These are phyloP conservation scores for Nephila pilipes DNA, from an alignment of 1,140 invertebrate species.

Conservation along the genomic window DNA sequence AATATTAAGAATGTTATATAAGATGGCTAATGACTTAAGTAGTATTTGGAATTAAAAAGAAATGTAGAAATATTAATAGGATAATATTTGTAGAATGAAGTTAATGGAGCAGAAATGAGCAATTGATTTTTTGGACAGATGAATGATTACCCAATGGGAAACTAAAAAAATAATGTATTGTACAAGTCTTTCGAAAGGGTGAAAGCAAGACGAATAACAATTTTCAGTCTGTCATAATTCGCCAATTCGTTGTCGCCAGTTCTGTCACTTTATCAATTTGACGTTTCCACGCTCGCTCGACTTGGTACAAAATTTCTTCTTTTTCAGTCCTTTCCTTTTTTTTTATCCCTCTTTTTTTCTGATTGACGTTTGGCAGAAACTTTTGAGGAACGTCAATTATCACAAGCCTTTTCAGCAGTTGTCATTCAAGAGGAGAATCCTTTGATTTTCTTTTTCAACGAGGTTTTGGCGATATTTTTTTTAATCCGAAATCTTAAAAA, in stretches of 20 bases:
- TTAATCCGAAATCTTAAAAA: too few species aligned
- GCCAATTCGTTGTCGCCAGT: not conserved
- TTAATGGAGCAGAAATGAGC: too few species aligned
- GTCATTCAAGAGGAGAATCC: not conserved
- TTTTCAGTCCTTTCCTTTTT: not conserved
- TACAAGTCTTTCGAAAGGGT: not conserved
- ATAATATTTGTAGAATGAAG: too few species aligned
- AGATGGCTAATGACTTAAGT: too few species aligned
- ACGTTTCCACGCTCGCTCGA: not conserved
- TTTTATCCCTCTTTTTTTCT: not conserved
- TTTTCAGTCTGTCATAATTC: not conserved
- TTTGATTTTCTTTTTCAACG: not conserved
- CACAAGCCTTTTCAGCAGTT: not conserved
- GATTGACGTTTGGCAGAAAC: too few species aligned
- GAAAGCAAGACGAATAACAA: not conserved
- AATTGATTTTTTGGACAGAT: too few species aligned
- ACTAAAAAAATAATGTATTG: too few species aligned
- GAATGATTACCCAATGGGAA: too few species aligned
- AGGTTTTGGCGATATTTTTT: not conserved
- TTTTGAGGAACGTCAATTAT: not conserved
- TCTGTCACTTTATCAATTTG: conserved; percentile 11
- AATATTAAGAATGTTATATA: too few species aligned
- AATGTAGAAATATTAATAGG: too few species aligned
- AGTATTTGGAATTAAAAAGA: too few species aligned
- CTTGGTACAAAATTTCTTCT: not conserved